Evolutionary conservation across 2,888 invertebrate genomes (phyloP), one percentile per base, ranked within the genome.

Genomic region (Notodonta ziczac): DNA sequence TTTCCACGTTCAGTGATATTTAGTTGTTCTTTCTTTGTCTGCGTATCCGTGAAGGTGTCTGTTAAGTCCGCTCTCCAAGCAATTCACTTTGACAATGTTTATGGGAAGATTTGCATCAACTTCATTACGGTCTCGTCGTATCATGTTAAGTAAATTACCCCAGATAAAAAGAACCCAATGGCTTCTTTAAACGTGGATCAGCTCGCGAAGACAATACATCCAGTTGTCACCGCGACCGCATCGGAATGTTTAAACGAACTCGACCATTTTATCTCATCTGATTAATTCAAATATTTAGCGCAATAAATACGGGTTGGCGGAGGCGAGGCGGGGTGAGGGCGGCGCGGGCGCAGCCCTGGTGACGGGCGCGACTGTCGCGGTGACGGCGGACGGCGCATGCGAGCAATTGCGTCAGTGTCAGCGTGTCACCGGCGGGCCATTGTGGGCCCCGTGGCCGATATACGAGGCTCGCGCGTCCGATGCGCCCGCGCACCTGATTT

Each of bases 241-340:
- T 83, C 84, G 92, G 93, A 91, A 93, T 93, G 88, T 82, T 90
- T 88, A 86, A 90, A 86, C 90, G 89, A 87, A 90, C 85, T 83
- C 87, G 85, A 86, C 83, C 89, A 85, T 91, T 92, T 91, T 91
- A 92, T 92, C 91, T 91, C 90, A 89, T 90, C 89, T 91, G 92
- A 92, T 93, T 92, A 93, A 93, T 93, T 93, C 91, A 92, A 90
- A 93, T 91, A 93, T 91, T 93, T 92, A 91, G 87, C 90, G 89
- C 90, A 91, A 91, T 93, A 91, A 93, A 93, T 93, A 90, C 87
- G 76, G 79, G 75, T 72, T 70, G 81, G 63, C 66, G 75, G 76
- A 72, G 78, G 66, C 68, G 72, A 69, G 71, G 73, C 62, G 73
- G 72, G 76, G 76, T 76, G 75, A 12, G 75, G 73, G 80, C 78